phyloP scores from a whole-genome alignment of 2,113 vertebrate genomes.

The Nibea albiflora region DNA sequence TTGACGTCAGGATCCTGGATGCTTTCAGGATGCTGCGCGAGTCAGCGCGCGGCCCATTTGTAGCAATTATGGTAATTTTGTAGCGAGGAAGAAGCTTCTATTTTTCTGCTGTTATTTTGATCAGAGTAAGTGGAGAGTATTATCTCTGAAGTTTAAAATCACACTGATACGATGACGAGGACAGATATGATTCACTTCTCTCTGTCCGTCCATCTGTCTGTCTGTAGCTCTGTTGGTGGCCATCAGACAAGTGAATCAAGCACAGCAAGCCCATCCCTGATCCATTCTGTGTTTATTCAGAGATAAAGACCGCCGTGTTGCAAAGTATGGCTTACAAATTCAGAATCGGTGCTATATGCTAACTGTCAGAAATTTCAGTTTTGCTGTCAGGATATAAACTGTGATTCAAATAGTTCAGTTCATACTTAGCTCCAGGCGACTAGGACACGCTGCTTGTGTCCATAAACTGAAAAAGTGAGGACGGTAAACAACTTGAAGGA shows the following conservation, averaged over 20 bases:
- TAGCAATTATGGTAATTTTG: slow-evolving; percentile 31
- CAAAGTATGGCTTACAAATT: background rate
- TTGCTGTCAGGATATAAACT: background rate
- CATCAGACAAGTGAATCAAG: slow-evolving; percentile 3
- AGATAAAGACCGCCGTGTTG: background rate
- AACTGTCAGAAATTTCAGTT: background rate
- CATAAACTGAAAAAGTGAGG: too few species aligned
- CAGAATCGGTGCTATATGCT: background rate
- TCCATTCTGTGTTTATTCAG: background rate
- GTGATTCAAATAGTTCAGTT: too few species aligned
- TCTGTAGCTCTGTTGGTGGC: background rate
- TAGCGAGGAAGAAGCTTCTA: background rate
- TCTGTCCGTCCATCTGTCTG: background rate
- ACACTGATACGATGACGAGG: slow-evolving; percentile 11
- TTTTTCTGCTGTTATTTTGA: slow-evolving; percentile 26
- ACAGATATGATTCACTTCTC: background rate
- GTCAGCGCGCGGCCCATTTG: slow-evolving; percentile 4
- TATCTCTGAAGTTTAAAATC: background rate
- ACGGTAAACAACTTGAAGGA: too few species aligned
- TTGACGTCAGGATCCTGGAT: background rate
- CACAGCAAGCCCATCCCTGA: background rate
- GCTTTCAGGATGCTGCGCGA: background rate
- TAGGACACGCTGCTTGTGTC: too few species aligned
- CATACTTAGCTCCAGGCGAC: too few species aligned
- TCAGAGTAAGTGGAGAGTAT: background rate